Conservation (phyloP, 2,888 invertebrate genomes). For the Gasteruption jaculator region DNA sequence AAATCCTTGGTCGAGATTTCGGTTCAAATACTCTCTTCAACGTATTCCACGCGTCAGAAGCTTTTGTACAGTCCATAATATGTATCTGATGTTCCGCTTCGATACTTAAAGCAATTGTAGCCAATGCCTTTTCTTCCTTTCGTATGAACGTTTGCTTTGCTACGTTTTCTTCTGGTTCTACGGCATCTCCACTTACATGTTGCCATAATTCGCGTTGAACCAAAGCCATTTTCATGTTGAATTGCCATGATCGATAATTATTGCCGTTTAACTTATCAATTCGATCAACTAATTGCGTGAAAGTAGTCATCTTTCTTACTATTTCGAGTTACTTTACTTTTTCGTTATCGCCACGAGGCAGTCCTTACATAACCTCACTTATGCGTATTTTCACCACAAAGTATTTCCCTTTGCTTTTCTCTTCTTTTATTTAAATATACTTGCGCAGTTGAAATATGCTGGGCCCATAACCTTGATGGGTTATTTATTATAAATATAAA, state of each 20-base stretch:
- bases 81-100: conserved; percentile 11
- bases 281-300: conserved; percentile 5
- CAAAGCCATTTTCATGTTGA: conserved; percentile 13
- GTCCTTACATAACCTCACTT: too few species aligned
- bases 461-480: too few species aligned
- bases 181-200: conserved; percentile 2
- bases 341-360: too few species aligned
- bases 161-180: background rate
- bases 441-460: too few species aligned
- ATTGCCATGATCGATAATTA: conserved; percentile 17
- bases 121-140: conserved; percentile 13
- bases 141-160: conserved; percentile 3
- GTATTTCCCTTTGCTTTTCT: too few species aligned
- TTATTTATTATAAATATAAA: too few species aligned
- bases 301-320: conserved; percentile 6
- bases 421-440: too few species aligned
- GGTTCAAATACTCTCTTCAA: too few species aligned
- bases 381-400: too few species aligned
- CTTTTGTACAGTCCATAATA: conserved; percentile 7
- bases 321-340: too few species aligned
- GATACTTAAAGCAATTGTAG: conserved; percentile 9
- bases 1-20: too few species aligned
- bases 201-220: conserved; percentile 15
- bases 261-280: conserved; percentile 15
- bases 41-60: conserved; percentile 3